A percentile compares a stretch with the other conserved stretches of the same genome.
phyloP scores from a whole-genome alignment of 2,797 vertebrate species.

The Adelosebastes latens region DNA sequence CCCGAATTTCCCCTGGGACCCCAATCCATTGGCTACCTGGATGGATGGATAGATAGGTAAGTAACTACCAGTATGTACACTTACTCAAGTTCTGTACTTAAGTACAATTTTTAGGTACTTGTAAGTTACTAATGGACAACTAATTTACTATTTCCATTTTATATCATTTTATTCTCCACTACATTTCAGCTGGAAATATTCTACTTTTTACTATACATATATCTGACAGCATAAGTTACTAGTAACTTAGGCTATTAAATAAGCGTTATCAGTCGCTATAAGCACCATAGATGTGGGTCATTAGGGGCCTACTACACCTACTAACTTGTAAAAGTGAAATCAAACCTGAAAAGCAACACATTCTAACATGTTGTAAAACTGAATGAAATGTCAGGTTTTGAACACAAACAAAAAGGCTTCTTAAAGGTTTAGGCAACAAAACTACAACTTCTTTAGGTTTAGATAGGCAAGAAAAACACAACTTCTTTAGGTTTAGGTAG shows the following conservation, averaged over 20 bases:
- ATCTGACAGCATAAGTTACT: not conserved
- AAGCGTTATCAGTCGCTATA: fast-evolving
- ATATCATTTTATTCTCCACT: not conserved
- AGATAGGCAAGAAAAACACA: too few relatives aligned
- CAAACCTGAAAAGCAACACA: too few relatives aligned
- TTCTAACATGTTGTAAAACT: too few relatives aligned
- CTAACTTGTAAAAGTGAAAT: not conserved
- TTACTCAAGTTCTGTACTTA: not conserved
- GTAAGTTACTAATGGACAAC: not conserved
- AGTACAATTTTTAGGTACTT: too few relatives aligned
- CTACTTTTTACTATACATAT: too few relatives aligned
- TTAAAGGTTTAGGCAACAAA: too few relatives aligned
- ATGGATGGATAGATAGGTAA: not conserved
- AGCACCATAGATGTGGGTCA: not conserved
- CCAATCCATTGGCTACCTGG: constrained; percentile 83
- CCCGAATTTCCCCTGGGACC: constrained; percentile 92
- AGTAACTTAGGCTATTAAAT: not conserved
- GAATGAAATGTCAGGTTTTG: too few relatives aligned
- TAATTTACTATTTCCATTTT: not conserved
- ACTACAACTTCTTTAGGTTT: too few relatives aligned
- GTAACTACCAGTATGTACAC: not conserved
- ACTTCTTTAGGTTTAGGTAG: too few relatives aligned
- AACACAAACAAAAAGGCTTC: too few relatives aligned
- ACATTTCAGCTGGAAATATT: not conserved
- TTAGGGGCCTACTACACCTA: not conserved